Evolutionary conservation across 2,797 vertebrate species (phyloP), one percentile per base, ranked within the genome.

Genomic region (Syndactyla subalaris): DNA sequence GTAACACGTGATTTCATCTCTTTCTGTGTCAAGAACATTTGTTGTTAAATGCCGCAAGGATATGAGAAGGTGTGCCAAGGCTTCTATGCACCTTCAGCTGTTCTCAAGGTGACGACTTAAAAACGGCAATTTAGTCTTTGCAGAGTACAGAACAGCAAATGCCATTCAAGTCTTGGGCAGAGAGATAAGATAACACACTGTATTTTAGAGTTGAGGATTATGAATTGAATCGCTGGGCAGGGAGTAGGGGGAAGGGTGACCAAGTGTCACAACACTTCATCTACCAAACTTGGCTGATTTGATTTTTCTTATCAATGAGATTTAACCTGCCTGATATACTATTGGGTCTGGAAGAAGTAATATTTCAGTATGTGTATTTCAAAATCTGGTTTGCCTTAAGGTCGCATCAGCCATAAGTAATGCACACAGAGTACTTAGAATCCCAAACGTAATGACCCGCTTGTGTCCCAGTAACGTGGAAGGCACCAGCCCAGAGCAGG

Each of bases 21-120:
- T 58, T 89, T 80, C 39, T 83, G 0, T 65, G 41, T 91, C 49
- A 66, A 74, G 72, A 91, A 14, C 61, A 38, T 65, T 91, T 95
- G 63, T 11, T 87, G 71, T 80, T 82, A 93, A 92, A 72, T 29
- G 57, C 68, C 0, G 1, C 84, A 89, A 92, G 84, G 71, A 14
- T 68, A 83, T 15, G 36, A 46, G 41, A 71, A 93, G 75, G 46
- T 91, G 65, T 88, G 92, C 92, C 89, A 92, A 92, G 68, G 65
- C 54, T 91, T 80, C 75, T 83, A 57, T 81, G 61, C 22, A 45
- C 45, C 46, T 92, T 92, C 68, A 94, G 61, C 52, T 29, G 1
- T 63, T 85, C 67, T 92, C 81, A 94, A 92, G 82, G 75, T 80
- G 75, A 66, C 5, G 8, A 12, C 54, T 86, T 75, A 20, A 83